Conservation (phyloP, 2,888 invertebrate genomes). For the Globia sparganii region DNA sequence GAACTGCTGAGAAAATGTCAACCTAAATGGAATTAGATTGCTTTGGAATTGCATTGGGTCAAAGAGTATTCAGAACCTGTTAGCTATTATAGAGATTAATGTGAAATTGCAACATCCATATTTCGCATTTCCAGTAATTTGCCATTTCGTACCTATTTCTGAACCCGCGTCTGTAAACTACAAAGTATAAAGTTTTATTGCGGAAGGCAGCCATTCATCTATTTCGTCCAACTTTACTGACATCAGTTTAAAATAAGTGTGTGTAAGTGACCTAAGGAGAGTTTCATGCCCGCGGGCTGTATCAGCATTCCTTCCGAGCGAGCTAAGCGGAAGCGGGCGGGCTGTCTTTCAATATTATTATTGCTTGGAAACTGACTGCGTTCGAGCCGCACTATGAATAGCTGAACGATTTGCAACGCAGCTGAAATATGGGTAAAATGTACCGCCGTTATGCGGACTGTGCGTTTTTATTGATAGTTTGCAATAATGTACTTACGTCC, state of each 20-base stretch:
- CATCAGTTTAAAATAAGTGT: constrained; percentile 44
- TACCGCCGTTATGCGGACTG: constrained; percentile 65
- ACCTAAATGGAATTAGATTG: constrained; percentile 44
- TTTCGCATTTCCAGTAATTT: constrained; percentile 29
- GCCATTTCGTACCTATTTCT: constrained; percentile 35
- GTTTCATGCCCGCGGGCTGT: constrained; percentile 67
- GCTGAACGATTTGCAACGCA: constrained; percentile 72
- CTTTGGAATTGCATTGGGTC: constrained; percentile 43
- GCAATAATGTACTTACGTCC: constrained; percentile 56
- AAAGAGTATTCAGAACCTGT: constrained; percentile 38
- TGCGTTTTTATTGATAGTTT: constrained; percentile 71
- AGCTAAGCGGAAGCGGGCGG: constrained; percentile 78
- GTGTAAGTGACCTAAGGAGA: constrained; percentile 63
- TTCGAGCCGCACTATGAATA: constrained; percentile 69
- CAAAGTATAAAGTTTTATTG: constrained; percentile 50
- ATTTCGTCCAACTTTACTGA: constrained; percentile 48
- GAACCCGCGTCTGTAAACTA: constrained; percentile 14
- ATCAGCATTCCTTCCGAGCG: constrained; percentile 78
- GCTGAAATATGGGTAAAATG: constrained; percentile 73
- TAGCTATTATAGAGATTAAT: constrained; percentile 37
- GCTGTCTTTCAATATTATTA: constrained; percentile 80
- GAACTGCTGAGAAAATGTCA: constrained; percentile 39
- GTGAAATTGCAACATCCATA: constrained; percentile 20
- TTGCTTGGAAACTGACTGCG: constrained; percentile 74
- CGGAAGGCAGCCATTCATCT: constrained; percentile 42